Evolutionary conservation across 2,113 vertebrate species (phyloP).

Genomic region (Bos taurus): DNA sequence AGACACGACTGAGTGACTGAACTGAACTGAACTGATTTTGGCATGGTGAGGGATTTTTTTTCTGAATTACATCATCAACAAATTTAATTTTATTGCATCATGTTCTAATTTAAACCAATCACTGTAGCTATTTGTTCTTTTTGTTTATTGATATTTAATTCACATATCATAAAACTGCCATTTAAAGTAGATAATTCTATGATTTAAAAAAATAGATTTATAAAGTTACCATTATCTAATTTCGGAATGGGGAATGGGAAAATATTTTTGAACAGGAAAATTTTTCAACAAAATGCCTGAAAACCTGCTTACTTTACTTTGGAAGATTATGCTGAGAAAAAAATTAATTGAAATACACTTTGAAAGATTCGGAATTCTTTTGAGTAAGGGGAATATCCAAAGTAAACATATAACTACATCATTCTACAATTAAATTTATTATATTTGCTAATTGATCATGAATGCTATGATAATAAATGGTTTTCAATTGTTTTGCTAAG

Average conservation of each 20-base stretch:
- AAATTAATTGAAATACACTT: neutral
- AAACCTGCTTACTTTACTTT: neutral
- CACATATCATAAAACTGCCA: neutral
- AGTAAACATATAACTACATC: neutral
- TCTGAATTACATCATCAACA: neutral
- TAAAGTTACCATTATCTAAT: neutral
- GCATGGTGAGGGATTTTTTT: neutral
- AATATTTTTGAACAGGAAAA: slow-evolving; percentile 16
- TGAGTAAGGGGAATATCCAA: neutral
- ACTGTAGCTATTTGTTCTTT: neutral
- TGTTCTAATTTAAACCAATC: neutral
- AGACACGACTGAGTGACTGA: neutral
- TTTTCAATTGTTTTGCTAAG: neutral
- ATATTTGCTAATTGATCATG: neutral
- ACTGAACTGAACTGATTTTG: neutral
- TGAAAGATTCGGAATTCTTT: neutral
- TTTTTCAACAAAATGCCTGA: neutral
- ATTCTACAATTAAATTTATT: neutral
- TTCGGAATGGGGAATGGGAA: neutral
- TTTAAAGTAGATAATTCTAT: neutral
- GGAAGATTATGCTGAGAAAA: slow-evolving; percentile 4
- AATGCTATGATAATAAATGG: neutral
- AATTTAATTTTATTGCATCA: neutral
- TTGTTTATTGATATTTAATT: neutral
- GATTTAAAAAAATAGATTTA: neutral